phyloP scores from a whole-genome alignment of 2,113 vertebrate genomes.

The Laticauda colubrina region DNA sequence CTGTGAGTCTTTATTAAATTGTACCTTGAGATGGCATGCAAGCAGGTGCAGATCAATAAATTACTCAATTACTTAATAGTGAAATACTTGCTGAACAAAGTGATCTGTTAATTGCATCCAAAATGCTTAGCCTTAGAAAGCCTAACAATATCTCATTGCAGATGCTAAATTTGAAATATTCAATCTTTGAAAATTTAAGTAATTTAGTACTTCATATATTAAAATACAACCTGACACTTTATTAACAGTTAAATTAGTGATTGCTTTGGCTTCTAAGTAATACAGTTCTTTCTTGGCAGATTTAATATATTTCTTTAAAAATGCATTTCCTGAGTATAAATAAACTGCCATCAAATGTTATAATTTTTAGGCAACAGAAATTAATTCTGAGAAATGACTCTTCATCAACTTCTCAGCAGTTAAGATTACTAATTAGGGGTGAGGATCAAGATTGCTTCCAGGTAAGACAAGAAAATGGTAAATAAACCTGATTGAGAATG shows the following conservation, averaged over 20 bases:
- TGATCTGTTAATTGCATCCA: neutral
- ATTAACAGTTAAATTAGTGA: neutral
- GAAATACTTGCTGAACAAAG: neutral
- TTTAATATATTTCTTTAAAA: neutral
- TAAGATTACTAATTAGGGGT: conserved; percentile 87
- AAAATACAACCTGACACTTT: neutral
- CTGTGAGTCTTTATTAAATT: neutral
- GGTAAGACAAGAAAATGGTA: conserved; percentile 64
- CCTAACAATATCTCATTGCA: neutral
- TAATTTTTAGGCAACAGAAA: conserved; percentile 84
- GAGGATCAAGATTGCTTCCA: conserved; percentile 97
- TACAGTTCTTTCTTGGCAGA: neutral
- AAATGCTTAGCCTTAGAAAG: neutral
- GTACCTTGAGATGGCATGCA: neutral
- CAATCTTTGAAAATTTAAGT: neutral
- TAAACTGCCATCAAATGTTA: neutral
- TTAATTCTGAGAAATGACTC: conserved; percentile 89
- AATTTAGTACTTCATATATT: neutral
- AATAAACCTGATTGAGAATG: neutral
- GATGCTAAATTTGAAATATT: neutral
- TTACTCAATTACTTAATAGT: neutral
- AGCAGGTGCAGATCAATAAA: neutral
- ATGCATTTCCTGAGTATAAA: neutral
- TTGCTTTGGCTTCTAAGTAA: neutral
- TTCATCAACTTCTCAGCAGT: conserved; percentile 74